Evolutionary conservation across 2,888 invertebrate species (phyloP), one percentile per base, ranked within the genome.

Genomic region (Endotricha flammealis): DNA sequence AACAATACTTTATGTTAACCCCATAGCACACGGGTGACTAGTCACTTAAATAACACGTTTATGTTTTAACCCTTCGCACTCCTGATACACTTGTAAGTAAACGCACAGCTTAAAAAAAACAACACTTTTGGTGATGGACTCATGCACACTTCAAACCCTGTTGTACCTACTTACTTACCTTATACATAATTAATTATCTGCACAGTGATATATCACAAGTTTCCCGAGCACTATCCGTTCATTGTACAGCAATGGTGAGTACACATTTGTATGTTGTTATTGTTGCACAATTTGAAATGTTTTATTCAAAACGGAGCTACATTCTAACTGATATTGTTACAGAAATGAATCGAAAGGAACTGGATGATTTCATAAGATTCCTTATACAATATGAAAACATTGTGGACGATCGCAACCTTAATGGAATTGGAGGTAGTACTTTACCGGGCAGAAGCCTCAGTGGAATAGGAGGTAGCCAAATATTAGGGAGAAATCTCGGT

Each of bases 281-380:
- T 6, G 14, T 11, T 27, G 11, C 7, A 17, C 3, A n/a, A n/a
- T n/a, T n/a, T n/a, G n/a, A n/a, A n/a, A n/a, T n/a, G n/a, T n/a
- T n/a, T n/a, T n/a, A n/a, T n/a, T n/a, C n/a, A n/a, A n/a, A n/a
- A n/a, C n/a, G 1, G 12, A 29, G 34, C 17, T 10, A 31, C 25
- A 23, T 16, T 30, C 30, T n/a, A 20, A 23, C 22, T 23, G 12
- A 39, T 28, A 32, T 73, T 69, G 63, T 85, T 82, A 36, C 82
- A 85, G 85, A 72, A 38, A 63, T 64, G 39, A 70, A 60, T 48
- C 69, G 73, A 53, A 64, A 55, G 25, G 78, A 82, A 16, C 52
- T 74, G 8, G 76, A 76, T 48, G 67, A 80, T 32, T 66, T 77
- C 35, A 43, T 81, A 22, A 64, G 73, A 38, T 75, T 71, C 50